Percentiles rank a stretch among this genome's conserved stretches.
Evolutionary conservation across 2,797 vertebrate species (phyloP).

Genomic region (Lepus townsendii): DNA sequence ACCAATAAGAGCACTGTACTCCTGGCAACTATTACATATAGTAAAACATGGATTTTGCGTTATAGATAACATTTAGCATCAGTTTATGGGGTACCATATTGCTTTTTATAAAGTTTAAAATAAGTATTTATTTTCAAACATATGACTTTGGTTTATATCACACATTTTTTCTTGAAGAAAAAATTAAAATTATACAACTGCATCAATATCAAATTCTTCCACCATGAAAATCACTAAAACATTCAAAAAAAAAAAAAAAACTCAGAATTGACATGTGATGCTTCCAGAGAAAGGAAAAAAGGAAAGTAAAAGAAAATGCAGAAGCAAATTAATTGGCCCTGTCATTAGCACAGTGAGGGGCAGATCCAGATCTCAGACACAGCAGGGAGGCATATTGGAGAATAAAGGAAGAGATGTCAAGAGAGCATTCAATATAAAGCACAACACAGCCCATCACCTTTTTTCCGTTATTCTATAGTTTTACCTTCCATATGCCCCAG

Average conservation of each 20-base stretch:
- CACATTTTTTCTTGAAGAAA: slow-evolving; percentile 96
- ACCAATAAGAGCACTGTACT: slow-evolving; percentile 94
- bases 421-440: slow-evolving; percentile 91
- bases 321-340: slow-evolving; percentile 93
- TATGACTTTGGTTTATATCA: slow-evolving; percentile 99
- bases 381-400: slow-evolving; percentile 90
- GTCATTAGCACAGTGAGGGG: slow-evolving; percentile 90
- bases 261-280: slow-evolving; percentile 96
- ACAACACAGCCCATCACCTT: slow-evolving; percentile 89
- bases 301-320: slow-evolving; percentile 84
- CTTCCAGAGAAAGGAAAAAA: slow-evolving; percentile 92
- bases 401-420: slow-evolving; percentile 87
- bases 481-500: slow-evolving; percentile 68
- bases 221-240: slow-evolving; percentile 99
- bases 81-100: slow-evolving; percentile 96
- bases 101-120: slow-evolving; percentile 94
- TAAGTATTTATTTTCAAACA: slow-evolving; percentile 96
- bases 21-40: slow-evolving; percentile 95
- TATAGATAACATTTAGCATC: slow-evolving; percentile 96
- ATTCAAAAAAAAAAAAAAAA: slow-evolving; percentile 94
- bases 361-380: slow-evolving; percentile 90
- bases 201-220: slow-evolving; percentile 99
- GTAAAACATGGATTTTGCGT: slow-evolving; percentile 95
- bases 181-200: slow-evolving; percentile 99
- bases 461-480: slow-evolving; percentile 86